Evolutionary conservation across 2,888 invertebrate genomes (phyloP), one percentile per base, ranked within the genome.

Genomic region (Zygaena filipendulae): DNA sequence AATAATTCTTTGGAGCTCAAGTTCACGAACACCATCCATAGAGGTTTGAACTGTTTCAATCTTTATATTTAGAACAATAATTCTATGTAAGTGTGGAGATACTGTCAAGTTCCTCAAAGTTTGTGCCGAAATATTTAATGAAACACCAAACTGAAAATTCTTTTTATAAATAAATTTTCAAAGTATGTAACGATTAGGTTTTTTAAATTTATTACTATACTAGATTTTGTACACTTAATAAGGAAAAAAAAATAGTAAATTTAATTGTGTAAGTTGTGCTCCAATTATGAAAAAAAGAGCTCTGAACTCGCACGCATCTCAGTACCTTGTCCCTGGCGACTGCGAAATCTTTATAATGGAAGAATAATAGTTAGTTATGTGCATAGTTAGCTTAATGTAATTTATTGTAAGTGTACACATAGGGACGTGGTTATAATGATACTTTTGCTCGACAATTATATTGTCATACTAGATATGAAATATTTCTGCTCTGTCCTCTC

Each of bases 351-450:
- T 16, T 16, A 16, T 16, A 16, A 16, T 16, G 4, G 4, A n/a
- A n/a, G n/a, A 6, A 16, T 16, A 16, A 59, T 66, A 48, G 49
- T 51, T 63, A 63, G 67, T 66, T 55, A 68, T 52, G 63, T 74
- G 66, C 67, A 64, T 68, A 67, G 68, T 75, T 75, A 75, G 69
- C 55, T 55, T 74, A 75, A 66, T 55, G 57, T 77, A 63, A 69
- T 70, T 70, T 74, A 70, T 67, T 59, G 49, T 75, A 75, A 77
- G 72, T 68, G 49, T 60, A 67, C 60, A 46, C 50, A 57, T 74
- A 77, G 70, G 68, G 66, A 68, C 59, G 51, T 62, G 69, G 64
- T 68, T 60, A 60, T 49, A 35, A n/a, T 32, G 43, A 48, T 49
- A 50, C 48, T 50, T 55, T 63, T 48, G 53, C 51, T 61, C 59